A percentile compares a stretch with the other conserved stretches of the same genome.
phyloP scores from a whole-genome alignment of 2,888 invertebrate species.

The Pandemis corylana region DNA sequence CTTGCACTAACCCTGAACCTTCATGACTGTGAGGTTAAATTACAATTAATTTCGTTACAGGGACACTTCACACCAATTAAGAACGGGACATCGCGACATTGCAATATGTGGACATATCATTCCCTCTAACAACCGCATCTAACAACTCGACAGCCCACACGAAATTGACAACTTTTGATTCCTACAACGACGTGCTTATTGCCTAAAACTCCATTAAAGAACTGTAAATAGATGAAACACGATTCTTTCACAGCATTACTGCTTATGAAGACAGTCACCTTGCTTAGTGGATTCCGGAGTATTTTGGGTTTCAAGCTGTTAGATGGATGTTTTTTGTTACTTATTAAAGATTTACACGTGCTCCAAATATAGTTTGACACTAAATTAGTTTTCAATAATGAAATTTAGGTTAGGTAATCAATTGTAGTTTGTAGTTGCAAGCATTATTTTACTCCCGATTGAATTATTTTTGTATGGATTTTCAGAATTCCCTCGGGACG shows the following conservation, averaged over 20 bases:
- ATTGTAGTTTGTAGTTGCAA: neutral
- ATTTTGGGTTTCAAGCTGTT: conserved; percentile 57
- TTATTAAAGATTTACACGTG: conserved; percentile 54
- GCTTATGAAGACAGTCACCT: conserved; percentile 52
- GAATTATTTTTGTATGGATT: no score
- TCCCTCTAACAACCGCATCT: conserved; percentile 31
- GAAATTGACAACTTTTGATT: conserved; percentile 26
- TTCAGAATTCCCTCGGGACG: no score
- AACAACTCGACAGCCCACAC: conserved; percentile 32
- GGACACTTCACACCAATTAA: conserved; percentile 69
- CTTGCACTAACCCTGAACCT: conserved; percentile 58
- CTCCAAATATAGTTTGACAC: conserved; percentile 44
- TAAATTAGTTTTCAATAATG: no score
- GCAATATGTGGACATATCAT: conserved; percentile 50
- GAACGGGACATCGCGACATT: conserved; percentile 51
- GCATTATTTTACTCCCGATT: neutral
- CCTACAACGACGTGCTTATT: conserved; percentile 24
- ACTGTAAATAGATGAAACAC: conserved; percentile 45
- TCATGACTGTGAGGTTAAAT: conserved; percentile 77
- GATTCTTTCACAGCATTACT: conserved; percentile 49
- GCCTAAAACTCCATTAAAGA: conserved; percentile 25
- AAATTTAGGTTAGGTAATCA: no score
- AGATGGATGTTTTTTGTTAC: conserved; percentile 48
- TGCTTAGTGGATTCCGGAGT: conserved; percentile 47
- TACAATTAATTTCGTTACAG: conserved; percentile 45